These are phyloP conservation scores for Numenius phaeopus DNA, from an alignment of 2,797 vertebrate species.

Conservation along the genomic window DNA sequence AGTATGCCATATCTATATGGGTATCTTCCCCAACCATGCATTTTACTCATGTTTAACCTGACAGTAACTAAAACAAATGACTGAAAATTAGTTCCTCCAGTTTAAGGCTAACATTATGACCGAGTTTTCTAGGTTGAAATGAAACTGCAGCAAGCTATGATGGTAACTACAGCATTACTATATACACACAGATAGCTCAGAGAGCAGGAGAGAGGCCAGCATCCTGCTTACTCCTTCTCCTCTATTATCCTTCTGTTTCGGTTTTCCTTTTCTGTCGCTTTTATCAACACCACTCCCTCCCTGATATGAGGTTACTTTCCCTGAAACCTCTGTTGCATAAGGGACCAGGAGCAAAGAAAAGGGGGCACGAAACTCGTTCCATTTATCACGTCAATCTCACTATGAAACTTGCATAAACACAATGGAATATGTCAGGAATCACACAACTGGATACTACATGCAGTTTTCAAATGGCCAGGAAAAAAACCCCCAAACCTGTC, in stretches of 20 bases:
- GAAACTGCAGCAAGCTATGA: background rate
- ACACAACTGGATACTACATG: background rate
- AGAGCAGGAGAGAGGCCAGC: background rate
- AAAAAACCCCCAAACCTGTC: background rate
- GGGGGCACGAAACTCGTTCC: background rate
- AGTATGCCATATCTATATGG: background rate
- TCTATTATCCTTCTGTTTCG: background rate
- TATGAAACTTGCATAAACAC: background rate
- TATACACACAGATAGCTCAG: background rate
- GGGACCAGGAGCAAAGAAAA: background rate
- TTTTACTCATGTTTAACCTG: background rate
- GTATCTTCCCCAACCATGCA: background rate
- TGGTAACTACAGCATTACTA: background rate
- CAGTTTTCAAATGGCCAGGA: background rate
- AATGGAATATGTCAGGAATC: background rate
- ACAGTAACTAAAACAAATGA: background rate
- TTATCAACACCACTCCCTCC: background rate
- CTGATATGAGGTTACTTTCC: background rate
- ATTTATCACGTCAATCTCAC: background rate
- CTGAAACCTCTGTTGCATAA: background rate
- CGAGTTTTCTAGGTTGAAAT: background rate
- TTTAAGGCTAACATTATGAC: background rate
- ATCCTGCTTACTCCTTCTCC: background rate
- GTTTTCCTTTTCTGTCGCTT: background rate
- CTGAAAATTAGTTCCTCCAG: background rate